Evolutionary conservation across 2,888 invertebrate species (phyloP).

Genomic region (Lithosia quadra): DNA sequence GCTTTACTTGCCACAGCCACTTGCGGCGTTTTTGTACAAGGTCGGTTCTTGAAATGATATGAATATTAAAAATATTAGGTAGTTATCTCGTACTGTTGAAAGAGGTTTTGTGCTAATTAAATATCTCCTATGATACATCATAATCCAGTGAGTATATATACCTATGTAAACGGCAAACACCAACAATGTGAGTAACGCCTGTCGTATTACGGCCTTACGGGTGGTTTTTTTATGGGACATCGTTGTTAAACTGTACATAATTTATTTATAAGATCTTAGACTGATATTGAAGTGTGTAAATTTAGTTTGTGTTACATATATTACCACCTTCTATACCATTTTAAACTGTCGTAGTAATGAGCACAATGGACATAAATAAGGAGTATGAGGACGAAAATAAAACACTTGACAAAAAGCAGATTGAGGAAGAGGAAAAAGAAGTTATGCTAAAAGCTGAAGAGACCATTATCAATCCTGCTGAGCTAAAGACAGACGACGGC

Average conservation of each 20-base stretch:
- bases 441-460: constrained; percentile 88
- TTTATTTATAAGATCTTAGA: not conserved
- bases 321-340: not conserved
- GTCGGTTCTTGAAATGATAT: constrained; percentile 20
- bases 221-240: constrained; percentile 21
- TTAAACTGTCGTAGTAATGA: constrained; percentile 54
- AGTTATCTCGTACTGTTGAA: not conserved
- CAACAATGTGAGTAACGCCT: constrained; percentile 26
- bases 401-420: constrained; percentile 89
- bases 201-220: too few relatives aligned
- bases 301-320: not conserved
- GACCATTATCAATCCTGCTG: constrained; percentile 76
- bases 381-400: constrained; percentile 77
- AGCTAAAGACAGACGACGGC: constrained; percentile 79
- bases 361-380: constrained; percentile 76
- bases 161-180: not conserved
- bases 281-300: not conserved
- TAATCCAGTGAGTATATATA: constrained; percentile 37
- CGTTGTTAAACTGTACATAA: constrained; percentile 16
- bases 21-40: constrained; percentile 25
- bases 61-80: constrained; percentile 9
- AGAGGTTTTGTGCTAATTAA: constrained; percentile 16
- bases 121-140: constrained; percentile 21
- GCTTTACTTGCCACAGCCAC: constrained; percentile 8
- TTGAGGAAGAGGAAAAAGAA: constrained; percentile 89